A percentile compares a stretch with the other conserved stretches of the same genome.
phyloP scores from a whole-genome alignment of 2,888 invertebrate species.

The Xestia sexstrigata region DNA sequence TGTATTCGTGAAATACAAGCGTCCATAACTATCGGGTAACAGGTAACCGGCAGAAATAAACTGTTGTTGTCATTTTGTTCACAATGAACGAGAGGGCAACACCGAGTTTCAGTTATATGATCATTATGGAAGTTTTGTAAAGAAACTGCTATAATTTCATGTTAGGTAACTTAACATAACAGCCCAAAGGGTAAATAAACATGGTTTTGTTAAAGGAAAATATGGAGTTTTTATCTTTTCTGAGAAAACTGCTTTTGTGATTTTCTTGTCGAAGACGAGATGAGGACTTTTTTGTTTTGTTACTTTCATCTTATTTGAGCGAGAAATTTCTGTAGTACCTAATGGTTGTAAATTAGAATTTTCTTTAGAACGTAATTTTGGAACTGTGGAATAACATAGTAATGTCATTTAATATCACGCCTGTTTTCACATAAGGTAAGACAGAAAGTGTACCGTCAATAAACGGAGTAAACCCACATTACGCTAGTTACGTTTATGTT shows the following conservation, averaged over 20 bases:
- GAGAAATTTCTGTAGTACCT: not conserved
- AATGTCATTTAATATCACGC: not conserved
- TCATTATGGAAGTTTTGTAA: constrained; percentile 19
- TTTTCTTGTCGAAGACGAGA: not conserved
- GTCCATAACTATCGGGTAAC: constrained; percentile 16
- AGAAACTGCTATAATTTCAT: constrained; percentile 14
- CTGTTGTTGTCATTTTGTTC: constrained; percentile 48
- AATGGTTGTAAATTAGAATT: not conserved
- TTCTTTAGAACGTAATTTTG: not conserved
- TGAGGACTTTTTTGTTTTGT: not conserved
- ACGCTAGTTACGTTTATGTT: not conserved
- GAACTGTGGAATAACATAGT: not conserved
- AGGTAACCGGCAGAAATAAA: constrained; percentile 23
- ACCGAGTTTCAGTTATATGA: constrained; percentile 46
- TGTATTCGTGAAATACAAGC: constrained; percentile 8
- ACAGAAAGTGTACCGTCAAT: not conserved
- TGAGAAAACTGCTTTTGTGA: not conserved
- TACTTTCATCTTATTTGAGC: not conserved
- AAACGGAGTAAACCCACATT: not conserved
- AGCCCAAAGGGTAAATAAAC: not conserved
- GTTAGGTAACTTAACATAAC: constrained; percentile 11
- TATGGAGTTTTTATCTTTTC: not conserved
- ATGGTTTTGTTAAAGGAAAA: not conserved
- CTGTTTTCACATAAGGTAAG: not conserved
- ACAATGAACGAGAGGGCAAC: constrained; percentile 9